Conservation (phyloP, 2,113 vertebrate species). For the Phaethornis superciliosus region DNA sequence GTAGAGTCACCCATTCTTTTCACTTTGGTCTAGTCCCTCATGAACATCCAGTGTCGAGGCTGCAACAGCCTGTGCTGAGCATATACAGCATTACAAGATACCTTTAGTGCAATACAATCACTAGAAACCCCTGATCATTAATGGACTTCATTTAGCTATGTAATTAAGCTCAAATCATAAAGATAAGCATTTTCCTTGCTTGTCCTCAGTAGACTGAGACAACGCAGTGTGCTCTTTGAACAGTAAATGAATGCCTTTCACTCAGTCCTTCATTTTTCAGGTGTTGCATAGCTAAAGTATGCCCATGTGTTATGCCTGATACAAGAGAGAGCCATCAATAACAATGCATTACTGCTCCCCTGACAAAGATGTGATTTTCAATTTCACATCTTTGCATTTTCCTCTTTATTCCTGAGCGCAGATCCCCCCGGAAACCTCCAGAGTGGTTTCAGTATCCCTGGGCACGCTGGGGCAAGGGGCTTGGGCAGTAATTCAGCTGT, state of each 20-base stretch:
- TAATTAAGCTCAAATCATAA: neutral
- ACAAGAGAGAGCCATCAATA: neutral
- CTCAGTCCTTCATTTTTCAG: neutral
- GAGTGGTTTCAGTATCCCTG: neutral
- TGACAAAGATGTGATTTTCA: neutral
- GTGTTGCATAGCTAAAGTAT: accelerated
- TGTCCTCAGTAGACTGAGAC: neutral
- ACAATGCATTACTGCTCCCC: neutral
- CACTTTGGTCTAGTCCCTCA: neutral
- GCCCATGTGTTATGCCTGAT: accelerated
- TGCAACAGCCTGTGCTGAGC: neutral
- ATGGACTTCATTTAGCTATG: neutral
- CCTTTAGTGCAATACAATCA: neutral
- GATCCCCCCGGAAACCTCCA: neutral
- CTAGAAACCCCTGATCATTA: neutral
- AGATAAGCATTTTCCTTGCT: neutral
- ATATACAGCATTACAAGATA: neutral
- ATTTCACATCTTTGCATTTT: neutral
- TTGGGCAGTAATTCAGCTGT: neutral
- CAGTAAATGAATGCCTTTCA: accelerated
- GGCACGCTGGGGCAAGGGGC: accelerated
- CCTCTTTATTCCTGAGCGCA: neutral
- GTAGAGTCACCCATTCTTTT: neutral
- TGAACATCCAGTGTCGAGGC: neutral
- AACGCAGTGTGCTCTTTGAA: neutral